A percentile compares a stretch with the other conserved stretches of the same genome.
Evolutionary conservation across 2,797 vertebrate genomes (phyloP).

Genomic region (Podarcis siculus): DNA sequence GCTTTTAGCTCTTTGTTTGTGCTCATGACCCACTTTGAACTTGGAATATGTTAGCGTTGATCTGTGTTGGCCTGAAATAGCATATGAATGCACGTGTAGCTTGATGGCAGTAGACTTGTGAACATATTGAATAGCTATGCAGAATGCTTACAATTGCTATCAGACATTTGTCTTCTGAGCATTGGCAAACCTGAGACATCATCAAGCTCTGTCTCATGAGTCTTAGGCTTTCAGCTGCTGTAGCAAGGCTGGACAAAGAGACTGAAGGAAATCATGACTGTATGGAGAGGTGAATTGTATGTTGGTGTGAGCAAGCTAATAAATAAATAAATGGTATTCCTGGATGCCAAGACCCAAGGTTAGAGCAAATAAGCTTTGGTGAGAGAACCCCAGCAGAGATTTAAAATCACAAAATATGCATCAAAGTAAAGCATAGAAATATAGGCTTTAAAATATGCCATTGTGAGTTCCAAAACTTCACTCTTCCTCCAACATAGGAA

Average conservation of each 20-base stretch:
- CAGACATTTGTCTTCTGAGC: not conserved
- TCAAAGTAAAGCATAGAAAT: too few species aligned
- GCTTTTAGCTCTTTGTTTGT: not conserved
- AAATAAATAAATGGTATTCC: too few species aligned
- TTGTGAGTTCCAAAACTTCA: too few species aligned
- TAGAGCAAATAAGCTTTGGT: too few species aligned
- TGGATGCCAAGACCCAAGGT: too few species aligned
- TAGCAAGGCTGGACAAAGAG: not conserved
- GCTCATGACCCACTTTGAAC: not conserved
- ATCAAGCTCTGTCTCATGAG: not conserved
- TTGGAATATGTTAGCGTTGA: not conserved
- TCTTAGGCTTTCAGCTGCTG: not conserved
- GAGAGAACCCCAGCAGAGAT: too few species aligned
- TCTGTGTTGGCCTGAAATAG: not conserved
- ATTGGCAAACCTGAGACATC: not conserved
- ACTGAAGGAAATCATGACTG: not conserved
- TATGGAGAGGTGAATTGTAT: too few species aligned
- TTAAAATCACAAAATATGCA: too few species aligned
- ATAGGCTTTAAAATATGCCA: too few species aligned
- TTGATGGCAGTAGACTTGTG: not conserved
- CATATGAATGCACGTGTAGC: not conserved
- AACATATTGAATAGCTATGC: not conserved
- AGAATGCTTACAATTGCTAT: not conserved
- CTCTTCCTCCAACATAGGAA: too few species aligned
- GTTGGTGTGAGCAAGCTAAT: too few species aligned